Evolutionary conservation across 2,888 invertebrate genomes (phyloP), one percentile per base, ranked within the genome.

Genomic region (Ischnus inquisitorius): DNA sequence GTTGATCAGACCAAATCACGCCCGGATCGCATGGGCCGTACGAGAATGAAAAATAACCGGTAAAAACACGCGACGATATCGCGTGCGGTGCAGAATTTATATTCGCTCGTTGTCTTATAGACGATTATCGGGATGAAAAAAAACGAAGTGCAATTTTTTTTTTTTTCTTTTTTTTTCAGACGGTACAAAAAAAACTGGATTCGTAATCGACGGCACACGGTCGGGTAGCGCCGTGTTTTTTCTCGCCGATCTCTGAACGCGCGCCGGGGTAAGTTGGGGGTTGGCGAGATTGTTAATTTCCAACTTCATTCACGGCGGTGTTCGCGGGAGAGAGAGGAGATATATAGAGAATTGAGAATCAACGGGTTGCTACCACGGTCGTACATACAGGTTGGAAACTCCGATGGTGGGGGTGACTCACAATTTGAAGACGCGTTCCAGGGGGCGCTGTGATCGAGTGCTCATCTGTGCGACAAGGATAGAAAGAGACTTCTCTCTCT

Each of bases 1-100:
- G 76, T 79, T 69, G 71, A 67, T 54, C 22, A 67, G 83, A 81
- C 60, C 0, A 10, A 54, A 34, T 34, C 39, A 3, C 8, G 6
- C 64, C 16, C 28, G 1, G 22, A 48, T 39, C 3, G 48, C 64
- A 75, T 75, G 34, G 34, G n/a, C 12, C 1, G 46, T 14, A 3
- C 12, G 12, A 8, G 46, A 46, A 54, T n/a, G n/a, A n/a, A n/a
- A n/a, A n/a, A n/a, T n/a, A 54, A 54, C 12, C 22, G 25, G 60
- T 3, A 60, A 28, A 28, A 60, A 60, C 14, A 28, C 14, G 12
- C 25, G 22, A n/a, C 12, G 25, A 25, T 14, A 25, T 60, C 28
- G 54, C 22, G 54, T 54, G 54, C 60, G 60, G 60, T 25, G n/a
- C n/a, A n/a, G 54, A 54, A 60, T 14, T 60, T 60, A 25, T 60